Conservation (phyloP, 1,140 invertebrate genomes). For the Drosophila sulfurigaster region DNA sequence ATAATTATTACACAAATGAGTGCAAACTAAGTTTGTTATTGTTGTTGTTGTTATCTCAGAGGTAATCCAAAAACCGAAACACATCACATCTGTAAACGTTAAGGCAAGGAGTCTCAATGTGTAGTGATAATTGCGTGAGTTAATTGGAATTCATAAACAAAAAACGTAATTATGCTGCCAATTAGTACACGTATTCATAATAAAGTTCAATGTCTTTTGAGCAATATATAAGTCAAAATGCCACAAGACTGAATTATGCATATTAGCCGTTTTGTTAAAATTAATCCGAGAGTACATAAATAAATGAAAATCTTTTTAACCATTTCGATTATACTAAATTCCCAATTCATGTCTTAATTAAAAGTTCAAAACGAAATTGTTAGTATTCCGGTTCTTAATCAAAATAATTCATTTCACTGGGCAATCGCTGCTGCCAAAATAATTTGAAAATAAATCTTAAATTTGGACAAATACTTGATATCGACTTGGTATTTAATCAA, state of each 20-base stretch:
- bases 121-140: conserved; percentile 2
- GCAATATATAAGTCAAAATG: conserved; percentile 11
- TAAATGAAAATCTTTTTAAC: conserved; percentile 10
- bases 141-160: conserved; percentile 9
- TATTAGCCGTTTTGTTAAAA: no score
- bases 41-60: conserved; percentile 1
- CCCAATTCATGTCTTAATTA: background rate
- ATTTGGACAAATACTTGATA: no score
- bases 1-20: background rate
- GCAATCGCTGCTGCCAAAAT: no score
- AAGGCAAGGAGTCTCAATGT: background rate
- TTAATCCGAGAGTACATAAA: background rate
- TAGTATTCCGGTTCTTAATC: conserved; percentile 2
- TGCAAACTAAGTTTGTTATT: conserved; percentile 26
- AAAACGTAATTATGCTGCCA: conserved; percentile 4
- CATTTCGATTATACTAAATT: background rate
- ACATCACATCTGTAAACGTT: background rate
- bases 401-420: background rate
- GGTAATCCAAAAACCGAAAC: conserved; percentile 26
- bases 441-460: no score
- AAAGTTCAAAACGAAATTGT: conserved; percentile 16
- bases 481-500: no score
- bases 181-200: conserved; percentile 21
- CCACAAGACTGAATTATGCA: background rate
- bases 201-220: conserved; percentile 13